These are phyloP conservation scores for Sylvietta virens DNA, from an alignment of 2,113 vertebrate genomes.

Conservation along the genomic window DNA sequence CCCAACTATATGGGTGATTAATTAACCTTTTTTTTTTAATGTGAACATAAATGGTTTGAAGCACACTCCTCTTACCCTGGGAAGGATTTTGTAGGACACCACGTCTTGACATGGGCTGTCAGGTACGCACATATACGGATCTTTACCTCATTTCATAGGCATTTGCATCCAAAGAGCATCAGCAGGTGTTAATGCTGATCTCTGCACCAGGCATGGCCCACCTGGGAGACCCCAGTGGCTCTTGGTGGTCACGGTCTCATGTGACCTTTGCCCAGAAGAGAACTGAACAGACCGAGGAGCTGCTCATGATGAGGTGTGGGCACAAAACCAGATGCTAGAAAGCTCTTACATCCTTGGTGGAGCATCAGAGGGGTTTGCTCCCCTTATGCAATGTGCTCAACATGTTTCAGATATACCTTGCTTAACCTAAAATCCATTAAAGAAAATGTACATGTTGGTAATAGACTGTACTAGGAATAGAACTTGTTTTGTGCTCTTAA, in stretches of 20 bases:
- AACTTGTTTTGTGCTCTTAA: background rate
- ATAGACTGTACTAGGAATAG: background rate
- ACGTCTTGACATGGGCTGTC: rapidly evolving
- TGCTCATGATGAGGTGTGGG: background rate
- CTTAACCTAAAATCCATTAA: background rate
- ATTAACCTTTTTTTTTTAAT: background rate
- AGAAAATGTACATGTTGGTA: background rate
- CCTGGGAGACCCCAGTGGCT: background rate
- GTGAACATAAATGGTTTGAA: background rate
- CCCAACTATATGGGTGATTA: background rate
- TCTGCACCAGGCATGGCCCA: background rate
- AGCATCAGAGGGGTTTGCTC: background rate
- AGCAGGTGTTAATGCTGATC: background rate
- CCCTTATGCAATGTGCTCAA: background rate
- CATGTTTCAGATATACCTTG: background rate
- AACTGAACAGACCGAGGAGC: background rate
- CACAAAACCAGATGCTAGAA: background rate
- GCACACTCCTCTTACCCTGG: background rate
- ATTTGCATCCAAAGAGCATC: background rate
- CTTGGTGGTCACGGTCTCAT: rapidly evolving
- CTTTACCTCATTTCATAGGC: background rate
- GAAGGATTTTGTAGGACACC: background rate
- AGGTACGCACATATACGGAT: background rate
- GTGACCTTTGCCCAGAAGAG: background rate
- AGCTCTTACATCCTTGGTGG: background rate